Base-by-base conservation (phyloP, 1,140 invertebrate genomes). In the Parapsyche elsis region DNA sequence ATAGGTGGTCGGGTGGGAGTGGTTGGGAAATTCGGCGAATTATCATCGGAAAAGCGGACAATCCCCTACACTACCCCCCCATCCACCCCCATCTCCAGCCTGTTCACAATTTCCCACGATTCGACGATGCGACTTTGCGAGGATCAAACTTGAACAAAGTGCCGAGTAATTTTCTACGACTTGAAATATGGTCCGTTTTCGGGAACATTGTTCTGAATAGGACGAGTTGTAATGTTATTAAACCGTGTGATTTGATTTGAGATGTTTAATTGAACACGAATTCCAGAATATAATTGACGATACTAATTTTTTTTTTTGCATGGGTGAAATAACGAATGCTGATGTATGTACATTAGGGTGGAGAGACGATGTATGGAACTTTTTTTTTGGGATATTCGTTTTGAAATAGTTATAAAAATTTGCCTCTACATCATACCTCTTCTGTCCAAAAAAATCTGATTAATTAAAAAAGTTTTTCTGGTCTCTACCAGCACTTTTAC, bases 121-220 rank as follows among this genome's bases (percentile, higher is more conserved):
- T 77, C 49, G 24, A 26, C 75, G 53, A 38, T 16, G 71, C 46
- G 71, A 76, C 74, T 76, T 76, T 73, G 71, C 71, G 38, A 49
- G 74, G 57, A 59, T 49, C 21, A 77, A 77, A 77, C 57, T 77
- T 77, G 14, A 53, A 64, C n/a, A 44, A 59, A 77, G 74, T 30
- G 74, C 57, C 26, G 49, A 53, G 16, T 53, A 53, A 53, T 53
- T 14, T 53, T 53, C 49, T 16, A 16, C 10, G 16, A 53, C 30
- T 38, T 38, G 30, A 38, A 38, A 38, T 38, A 38, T 38, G 30
- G 30, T 38, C 30, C 30, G 30, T 38, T 38, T 38, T 38, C 7
- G 30, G 30, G 30, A 38, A 38, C 30, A 38, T 38, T 53, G 12
- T 53, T 16, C 16, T 12, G 49, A 53, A 53, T 53, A 12, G 16